phyloP scores from a whole-genome alignment of 2,888 invertebrate species.

The Epinotia ramella region DNA sequence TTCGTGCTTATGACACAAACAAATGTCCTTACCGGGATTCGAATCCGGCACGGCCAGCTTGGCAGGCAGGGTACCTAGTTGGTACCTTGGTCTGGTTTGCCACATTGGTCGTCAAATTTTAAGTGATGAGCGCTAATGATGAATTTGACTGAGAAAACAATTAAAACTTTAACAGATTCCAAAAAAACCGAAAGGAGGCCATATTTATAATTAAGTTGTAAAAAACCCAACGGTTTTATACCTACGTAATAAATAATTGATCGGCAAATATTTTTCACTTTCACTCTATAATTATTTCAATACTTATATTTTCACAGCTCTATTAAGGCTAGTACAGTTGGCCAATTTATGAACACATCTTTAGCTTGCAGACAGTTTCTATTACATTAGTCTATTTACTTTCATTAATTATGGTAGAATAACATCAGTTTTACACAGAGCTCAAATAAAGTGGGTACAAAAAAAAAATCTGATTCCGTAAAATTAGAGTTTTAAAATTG shows the following conservation, averaged over 20 bases:
- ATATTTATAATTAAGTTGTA: neutral
- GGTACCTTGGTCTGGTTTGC: too few relatives aligned
- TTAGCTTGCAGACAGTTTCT: conserved; percentile 50
- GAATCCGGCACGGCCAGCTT: too few relatives aligned
- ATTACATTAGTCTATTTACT: neutral
- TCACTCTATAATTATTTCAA: conserved; percentile 53
- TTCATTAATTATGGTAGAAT: too few relatives aligned
- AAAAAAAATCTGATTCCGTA: too few relatives aligned
- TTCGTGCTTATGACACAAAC: too few relatives aligned
- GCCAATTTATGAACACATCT: conserved; percentile 77
- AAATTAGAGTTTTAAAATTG: too few relatives aligned
- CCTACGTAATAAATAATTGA: conserved; percentile 1
- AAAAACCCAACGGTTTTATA: neutral
- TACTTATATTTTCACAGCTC: conserved; percentile 78
- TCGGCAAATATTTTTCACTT: conserved; percentile 50
- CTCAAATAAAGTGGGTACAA: too few relatives aligned
- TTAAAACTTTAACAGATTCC: neutral
- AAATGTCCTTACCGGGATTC: too few relatives aligned
- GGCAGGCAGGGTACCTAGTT: neutral
- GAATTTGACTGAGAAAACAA: neutral
- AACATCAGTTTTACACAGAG: too few relatives aligned
- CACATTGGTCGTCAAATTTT: neutral
- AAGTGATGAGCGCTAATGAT: neutral
- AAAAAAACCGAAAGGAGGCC: neutral
- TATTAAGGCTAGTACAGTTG: conserved; percentile 74